Evolutionary conservation across 1,140 invertebrate species (phyloP), one percentile per base, ranked within the genome.

Genomic region (Psix sp.): DNA sequence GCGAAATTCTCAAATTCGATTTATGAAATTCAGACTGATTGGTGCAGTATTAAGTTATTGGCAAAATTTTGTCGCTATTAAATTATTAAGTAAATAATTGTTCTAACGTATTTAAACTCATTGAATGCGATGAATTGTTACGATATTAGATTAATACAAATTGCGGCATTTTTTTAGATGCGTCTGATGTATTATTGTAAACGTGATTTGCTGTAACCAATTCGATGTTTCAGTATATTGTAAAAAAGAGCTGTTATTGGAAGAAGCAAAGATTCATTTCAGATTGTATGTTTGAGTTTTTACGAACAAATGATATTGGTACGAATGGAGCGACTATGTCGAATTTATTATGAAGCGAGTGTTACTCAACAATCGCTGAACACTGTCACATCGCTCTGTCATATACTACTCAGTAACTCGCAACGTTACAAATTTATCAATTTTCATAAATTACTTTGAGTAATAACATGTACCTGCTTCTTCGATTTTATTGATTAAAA

Each of bases 391-490:
- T 76, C 77, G 80, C 80, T 76, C 79, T 82, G 76, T 54, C 46
- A 46, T 31, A 36, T 70, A 76, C 54, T 73, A 75, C 59, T 45
- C 4, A 39, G 36, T 40, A 54, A 65, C 18, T 49, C 60, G 24
- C 54, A 42, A 16, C 15, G 54, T 31, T 71, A 38, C 33, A 46
- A 7, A 56, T 65, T 54, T 29, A 66, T 73, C 66, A 52, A 68
- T 75, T 62, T 71, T 43, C 13, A 63, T 54, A 38, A 73, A 57
- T 73, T 70, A 16, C 54, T 42, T 70, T 78, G 77, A 79, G 74
- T 81, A 79, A n/a, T n/a, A n/a, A 76, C 71, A 70, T 59, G 80
- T 83, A 82, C 81, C 82, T 82, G 81, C 75, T 83, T 82, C 49
- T 62, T 78, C 70, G 35, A 46, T 65, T 65, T 65, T 54, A 65